Percentiles rank a stretch among this genome's conserved stretches.
phyloP scores from a whole-genome alignment of 2,797 vertebrate genomes.

The Oreortyx pictus region DNA sequence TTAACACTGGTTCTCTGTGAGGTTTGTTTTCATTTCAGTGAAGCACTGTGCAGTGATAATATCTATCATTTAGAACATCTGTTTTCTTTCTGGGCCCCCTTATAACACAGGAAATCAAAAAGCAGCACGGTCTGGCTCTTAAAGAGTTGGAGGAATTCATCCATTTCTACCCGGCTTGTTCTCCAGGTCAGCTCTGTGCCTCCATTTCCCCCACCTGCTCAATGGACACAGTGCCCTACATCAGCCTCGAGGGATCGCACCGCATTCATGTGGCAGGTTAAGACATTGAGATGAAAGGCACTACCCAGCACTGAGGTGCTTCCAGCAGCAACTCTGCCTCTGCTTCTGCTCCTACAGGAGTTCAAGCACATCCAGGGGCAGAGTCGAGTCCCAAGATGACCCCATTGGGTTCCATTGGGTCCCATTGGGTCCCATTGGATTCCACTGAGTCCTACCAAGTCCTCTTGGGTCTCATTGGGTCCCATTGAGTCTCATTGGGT shows the following conservation, averaged over 20 bases:
- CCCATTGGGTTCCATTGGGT: neutral
- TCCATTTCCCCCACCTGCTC: constrained; percentile 27
- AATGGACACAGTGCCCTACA: neutral
- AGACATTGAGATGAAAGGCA: constrained; percentile 74
- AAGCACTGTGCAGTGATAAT: neutral
- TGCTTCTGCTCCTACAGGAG: neutral
- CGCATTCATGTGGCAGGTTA: neutral
- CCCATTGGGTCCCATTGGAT: neutral
- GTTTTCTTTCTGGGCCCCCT: neutral
- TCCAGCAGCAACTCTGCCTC: neutral
- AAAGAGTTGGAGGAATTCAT: neutral
- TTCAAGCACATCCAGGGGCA: neutral
- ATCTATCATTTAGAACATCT: neutral
- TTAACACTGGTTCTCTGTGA: constrained; percentile 1
- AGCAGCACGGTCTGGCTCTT: neutral
- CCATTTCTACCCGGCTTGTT: neutral
- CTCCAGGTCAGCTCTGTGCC: constrained; percentile 39
- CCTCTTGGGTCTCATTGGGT: neutral
- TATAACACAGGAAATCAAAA: neutral
- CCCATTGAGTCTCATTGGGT: too few relatives aligned
- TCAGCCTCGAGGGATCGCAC: neutral
- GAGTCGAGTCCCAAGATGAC: rapidly evolving
- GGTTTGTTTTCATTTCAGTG: neutral
- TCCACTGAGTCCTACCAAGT: too few relatives aligned
- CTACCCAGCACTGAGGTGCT: neutral